These are phyloP conservation scores for Hippocampus barbouri DNA, from an alignment of 2,113 vertebrate genomes.

Conservation along the genomic window DNA sequence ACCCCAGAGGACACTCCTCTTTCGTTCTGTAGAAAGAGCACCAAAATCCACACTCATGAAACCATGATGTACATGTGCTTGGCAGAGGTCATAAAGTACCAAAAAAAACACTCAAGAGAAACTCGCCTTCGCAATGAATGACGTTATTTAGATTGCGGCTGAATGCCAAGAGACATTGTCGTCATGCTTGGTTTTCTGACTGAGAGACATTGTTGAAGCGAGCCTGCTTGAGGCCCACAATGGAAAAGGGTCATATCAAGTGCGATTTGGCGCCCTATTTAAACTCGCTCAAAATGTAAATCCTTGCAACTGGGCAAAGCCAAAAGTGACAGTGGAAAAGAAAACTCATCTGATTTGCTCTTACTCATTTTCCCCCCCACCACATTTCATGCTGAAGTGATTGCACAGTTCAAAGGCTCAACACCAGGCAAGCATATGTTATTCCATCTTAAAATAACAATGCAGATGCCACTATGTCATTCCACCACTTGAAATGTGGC, in stretches of 20 bases:
- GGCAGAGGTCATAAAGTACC: not conserved
- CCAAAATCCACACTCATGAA: not conserved
- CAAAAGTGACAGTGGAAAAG: conserved; percentile 4
- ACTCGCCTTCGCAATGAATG: not conserved
- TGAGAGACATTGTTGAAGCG: not conserved
- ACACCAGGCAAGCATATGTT: conserved; percentile 10
- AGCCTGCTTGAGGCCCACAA: not conserved
- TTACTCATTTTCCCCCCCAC: not conserved
- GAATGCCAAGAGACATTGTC: not conserved
- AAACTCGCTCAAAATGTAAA: conserved; percentile 4
- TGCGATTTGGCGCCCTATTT: not conserved
- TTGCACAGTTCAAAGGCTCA: conserved; percentile 9
- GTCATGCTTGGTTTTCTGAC: not conserved
- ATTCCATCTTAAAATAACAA: conserved; percentile 9
- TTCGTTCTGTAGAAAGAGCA: not conserved
- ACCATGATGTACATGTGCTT: not conserved
- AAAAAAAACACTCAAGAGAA: not conserved
- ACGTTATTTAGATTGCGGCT: not conserved
- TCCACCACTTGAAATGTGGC: conserved; percentile 7
- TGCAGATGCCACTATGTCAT: conserved; percentile 1
- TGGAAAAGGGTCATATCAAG: not conserved
- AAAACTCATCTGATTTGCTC: conserved; percentile 3
- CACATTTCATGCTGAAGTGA: conserved; percentile 1
- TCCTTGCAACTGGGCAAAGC: not conserved
- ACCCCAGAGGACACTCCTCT: not conserved